These are phyloP conservation scores for Pipistrellus kuhlii DNA, from an alignment of 2,797 vertebrate species.

Conservation along the genomic window DNA sequence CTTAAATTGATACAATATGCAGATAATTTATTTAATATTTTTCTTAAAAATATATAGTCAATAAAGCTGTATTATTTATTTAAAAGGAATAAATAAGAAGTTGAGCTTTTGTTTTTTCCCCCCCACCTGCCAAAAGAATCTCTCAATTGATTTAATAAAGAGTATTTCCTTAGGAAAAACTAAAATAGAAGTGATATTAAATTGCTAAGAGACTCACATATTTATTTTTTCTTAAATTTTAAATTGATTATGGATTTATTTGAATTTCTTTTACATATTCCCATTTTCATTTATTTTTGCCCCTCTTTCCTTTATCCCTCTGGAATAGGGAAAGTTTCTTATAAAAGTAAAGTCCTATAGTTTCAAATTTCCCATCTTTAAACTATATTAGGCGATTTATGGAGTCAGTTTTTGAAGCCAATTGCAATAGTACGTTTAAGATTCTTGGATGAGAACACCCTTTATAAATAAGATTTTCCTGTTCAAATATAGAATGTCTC, in stretches of 20 bases:
- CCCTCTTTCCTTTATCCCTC: background rate
- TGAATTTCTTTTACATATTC: constrained; percentile 45
- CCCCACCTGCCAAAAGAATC: background rate
- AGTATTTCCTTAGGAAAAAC: constrained; percentile 17
- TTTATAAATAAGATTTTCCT: constrained; percentile 72
- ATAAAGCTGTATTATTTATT: constrained; percentile 13
- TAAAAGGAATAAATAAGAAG: constrained; percentile 28
- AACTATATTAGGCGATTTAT: constrained; percentile 68
- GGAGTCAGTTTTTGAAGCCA: constrained; percentile 65
- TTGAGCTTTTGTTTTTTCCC: background rate
- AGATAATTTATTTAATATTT: constrained; percentile 46
- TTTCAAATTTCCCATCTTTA: constrained; percentile 76
- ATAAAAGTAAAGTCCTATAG: constrained; percentile 26
- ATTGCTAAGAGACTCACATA: background rate
- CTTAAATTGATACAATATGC: background rate
- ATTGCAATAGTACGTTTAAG: constrained; percentile 59
- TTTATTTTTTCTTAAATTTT: background rate
- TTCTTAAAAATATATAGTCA: constrained; percentile 30
- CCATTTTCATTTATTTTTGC: constrained; percentile 45
- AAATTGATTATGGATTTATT: constrained; percentile 36
- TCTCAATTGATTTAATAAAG: constrained; percentile 14
- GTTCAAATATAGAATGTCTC: constrained; percentile 48
- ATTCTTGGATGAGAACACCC: constrained; percentile 47
- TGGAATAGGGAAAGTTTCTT: constrained; percentile 56
- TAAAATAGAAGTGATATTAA: background rate